A percentile compares a stretch with the other conserved stretches of the same genome.
Evolutionary conservation across 2,113 vertebrate species (phyloP).

Genomic region (Gymnarchus niloticus): DNA sequence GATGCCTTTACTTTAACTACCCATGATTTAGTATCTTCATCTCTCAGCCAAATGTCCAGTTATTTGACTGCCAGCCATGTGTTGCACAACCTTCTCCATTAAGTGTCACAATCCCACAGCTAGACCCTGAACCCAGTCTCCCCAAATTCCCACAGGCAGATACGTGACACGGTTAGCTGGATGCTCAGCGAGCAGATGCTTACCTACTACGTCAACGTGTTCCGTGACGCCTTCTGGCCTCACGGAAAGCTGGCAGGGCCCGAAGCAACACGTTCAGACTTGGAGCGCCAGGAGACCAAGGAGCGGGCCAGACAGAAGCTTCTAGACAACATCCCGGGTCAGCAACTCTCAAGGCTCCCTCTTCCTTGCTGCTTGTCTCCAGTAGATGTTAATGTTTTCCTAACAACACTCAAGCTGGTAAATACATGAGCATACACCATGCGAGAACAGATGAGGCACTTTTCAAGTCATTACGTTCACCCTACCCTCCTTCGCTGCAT

Average conservation of each 20-base stretch:
- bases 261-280: slow-evolving; percentile 62
- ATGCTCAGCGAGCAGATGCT: slow-evolving; percentile 95
- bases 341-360: background rate
- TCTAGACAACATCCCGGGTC: slow-evolving; percentile 96
- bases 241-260: slow-evolving; percentile 75
- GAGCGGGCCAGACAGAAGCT: slow-evolving; percentile 90
- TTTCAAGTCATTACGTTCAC: background rate
- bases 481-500: background rate
- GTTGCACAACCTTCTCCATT: too few species aligned
- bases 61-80: too few species aligned
- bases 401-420: background rate
- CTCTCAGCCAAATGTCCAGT: background rate
- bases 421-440: background rate
- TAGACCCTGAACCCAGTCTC: background rate
- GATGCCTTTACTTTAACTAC: background rate
- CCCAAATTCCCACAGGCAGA: slow-evolving; percentile 74
- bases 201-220: slow-evolving; percentile 84
- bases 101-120: background rate
- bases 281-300: slow-evolving; percentile 79
- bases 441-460: background rate
- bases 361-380: background rate
- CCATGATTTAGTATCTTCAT: background rate
- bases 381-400: background rate
- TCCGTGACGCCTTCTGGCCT: slow-evolving; percentile 93
- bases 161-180: slow-evolving; percentile 94